Evolutionary conservation across 2,888 invertebrate species (phyloP), one percentile per base, ranked within the genome.

Genomic region (Drosophila flavopinicola): DNA sequence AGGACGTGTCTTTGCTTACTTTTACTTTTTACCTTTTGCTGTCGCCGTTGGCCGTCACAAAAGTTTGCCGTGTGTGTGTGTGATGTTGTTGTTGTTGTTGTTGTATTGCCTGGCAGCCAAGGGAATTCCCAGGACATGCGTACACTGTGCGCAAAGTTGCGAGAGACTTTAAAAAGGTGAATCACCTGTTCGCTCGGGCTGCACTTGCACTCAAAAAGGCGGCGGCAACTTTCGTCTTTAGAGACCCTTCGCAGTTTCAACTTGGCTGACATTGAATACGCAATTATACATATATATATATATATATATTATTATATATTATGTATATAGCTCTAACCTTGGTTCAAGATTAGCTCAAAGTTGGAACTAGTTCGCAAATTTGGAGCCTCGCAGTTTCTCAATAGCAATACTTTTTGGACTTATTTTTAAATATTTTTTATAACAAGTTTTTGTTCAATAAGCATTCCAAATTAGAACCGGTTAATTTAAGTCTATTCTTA

Each of bases 11-110:
- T 59, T 74, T 66, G 66, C 64, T 69, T 68, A 84, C 72, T 84
- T 82, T 82, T 85, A 87, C 85, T 85, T 82, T 77, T 74, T 80
- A 71, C 68, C 85, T 68, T 70, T 59, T 52, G 44, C 59, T 23
- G 42, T 37, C 42, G 33, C 49, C 29, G 44, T 37, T 11, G 33
- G 32, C 38, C 53, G 49, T 51, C 37, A 17, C 39, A 32, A 47
- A 24, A 33, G 33, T 29, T 60, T 30, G 20, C 20, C n/a, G n/a
- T n/a, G n/a, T n/a, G n/a, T n/a, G n/a, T n/a, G n/a, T n/a, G n/a
- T n/a, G n/a, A n/a, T n/a, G n/a, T n/a, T 23, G n/a, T 15, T 33
- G 4, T 6, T 13, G 13, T 6, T 27, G 6, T 20, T 13, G 24
- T 49, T 29, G 29, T 29, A 27, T 20, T 58, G 39, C 39, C 51